Conservation (phyloP, 2,888 invertebrate genomes). For the Limnephilus marmoratus region DNA sequence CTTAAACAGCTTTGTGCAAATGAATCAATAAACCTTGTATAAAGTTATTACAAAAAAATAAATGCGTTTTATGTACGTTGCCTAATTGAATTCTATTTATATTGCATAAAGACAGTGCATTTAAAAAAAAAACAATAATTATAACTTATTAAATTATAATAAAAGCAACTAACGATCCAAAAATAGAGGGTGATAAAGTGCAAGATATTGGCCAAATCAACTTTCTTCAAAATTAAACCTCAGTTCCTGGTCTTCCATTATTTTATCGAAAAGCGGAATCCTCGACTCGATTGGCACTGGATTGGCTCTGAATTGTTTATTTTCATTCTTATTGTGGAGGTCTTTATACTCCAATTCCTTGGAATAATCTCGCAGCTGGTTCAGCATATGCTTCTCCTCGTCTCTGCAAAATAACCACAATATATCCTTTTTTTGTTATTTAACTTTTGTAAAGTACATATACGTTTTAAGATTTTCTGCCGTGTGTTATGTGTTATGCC, state of each 20-base stretch:
- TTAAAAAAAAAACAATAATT: constrained; percentile 4
- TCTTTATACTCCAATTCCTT: constrained; percentile 53
- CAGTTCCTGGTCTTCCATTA: constrained; percentile 84
- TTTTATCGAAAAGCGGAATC: constrained; percentile 84
- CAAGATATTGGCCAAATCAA: constrained; percentile 9
- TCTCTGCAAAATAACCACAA: constrained; percentile 73
- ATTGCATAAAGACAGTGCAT: background rate
- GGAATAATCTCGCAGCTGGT: constrained; percentile 71
- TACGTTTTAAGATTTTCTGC: no score
- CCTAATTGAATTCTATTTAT: background rate
- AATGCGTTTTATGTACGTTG: background rate
- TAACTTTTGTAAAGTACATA: no score
- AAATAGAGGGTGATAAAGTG: constrained; percentile 41
- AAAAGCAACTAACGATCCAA: constrained; percentile 42
- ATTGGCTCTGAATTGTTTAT: constrained; percentile 77
- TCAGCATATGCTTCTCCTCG: constrained; percentile 80
- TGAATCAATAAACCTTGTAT: no score
- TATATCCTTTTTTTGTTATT: background rate
- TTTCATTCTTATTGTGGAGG: constrained; percentile 70
- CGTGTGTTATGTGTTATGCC: no score
- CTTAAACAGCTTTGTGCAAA: no score
- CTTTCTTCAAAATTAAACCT: constrained; percentile 73
- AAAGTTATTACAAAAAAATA: no score
- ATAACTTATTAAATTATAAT: background rate
- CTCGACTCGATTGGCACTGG: constrained; percentile 84